A percentile compares a stretch with the other conserved stretches of the same genome.
Conservation (phyloP, 2,888 invertebrate genomes). For the Drosophila formosana region DNA sequence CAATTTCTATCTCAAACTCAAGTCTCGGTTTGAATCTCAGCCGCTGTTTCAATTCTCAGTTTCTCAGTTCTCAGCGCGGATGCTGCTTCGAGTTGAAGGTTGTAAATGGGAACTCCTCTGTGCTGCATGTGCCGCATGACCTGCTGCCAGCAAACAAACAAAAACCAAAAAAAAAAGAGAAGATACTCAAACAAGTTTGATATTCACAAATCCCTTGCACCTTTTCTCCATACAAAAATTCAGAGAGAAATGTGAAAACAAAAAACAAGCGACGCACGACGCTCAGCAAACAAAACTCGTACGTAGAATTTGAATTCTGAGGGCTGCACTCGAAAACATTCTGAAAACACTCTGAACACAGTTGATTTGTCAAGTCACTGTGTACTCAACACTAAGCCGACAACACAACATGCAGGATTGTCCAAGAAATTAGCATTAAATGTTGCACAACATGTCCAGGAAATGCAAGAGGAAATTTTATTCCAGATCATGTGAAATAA, state of each 20-base stretch:
- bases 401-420: conserved; percentile 65
- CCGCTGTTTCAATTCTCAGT: conserved; percentile 1
- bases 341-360: conserved; percentile 35
- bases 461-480: conserved; percentile 1
- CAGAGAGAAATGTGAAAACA: conserved; percentile 25
- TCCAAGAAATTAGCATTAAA: conserved; percentile 70
- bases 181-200: conserved; percentile 27
- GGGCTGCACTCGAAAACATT: conserved; percentile 31
- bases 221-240: conserved; percentile 53
- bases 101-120: conserved; percentile 54
- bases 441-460: conserved; percentile 36
- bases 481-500: neutral
- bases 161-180: conserved; percentile 37
- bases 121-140: conserved; percentile 57
- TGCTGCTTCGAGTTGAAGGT: conserved; percentile 37
- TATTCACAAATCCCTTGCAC: conserved; percentile 65
- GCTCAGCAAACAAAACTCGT: conserved; percentile 59
- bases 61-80: conserved; percentile 29
- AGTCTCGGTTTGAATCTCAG: conserved; percentile 5
- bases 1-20: conserved; percentile 18
- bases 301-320: conserved; percentile 48
- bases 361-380: conserved; percentile 49
- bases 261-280: conserved; percentile 68
- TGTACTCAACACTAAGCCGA: conserved; percentile 68
- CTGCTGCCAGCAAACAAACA: conserved; percentile 65